phyloP scores from a whole-genome alignment of 2,113 vertebrate genomes.

The Tachuris rubrigastra region DNA sequence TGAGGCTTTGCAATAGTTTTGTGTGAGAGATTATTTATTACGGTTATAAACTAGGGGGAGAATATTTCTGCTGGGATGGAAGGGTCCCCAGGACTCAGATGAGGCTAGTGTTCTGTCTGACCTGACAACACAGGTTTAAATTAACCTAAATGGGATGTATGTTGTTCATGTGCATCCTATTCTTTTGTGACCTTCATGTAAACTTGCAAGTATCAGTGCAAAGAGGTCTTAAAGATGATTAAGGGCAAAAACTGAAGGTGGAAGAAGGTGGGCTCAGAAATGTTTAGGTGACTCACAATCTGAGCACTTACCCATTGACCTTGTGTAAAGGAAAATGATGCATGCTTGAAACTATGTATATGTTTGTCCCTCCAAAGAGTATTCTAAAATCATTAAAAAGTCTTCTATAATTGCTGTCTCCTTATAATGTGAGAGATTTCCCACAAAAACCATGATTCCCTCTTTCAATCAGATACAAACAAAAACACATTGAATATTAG shows the following conservation, averaged over 20 bases:
- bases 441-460: accelerated
- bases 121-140: background rate
- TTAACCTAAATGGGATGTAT: background rate
- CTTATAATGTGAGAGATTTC: background rate
- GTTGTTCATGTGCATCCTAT: accelerated
- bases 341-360: accelerated
- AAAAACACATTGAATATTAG: background rate
- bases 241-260: background rate
- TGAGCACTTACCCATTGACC: background rate
- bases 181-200: background rate
- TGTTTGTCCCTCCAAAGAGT: background rate
- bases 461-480: background rate
- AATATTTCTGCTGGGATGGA: background rate
- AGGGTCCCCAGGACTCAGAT: background rate
- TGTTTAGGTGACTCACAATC: background rate
- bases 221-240: background rate
- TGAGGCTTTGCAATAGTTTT: background rate
- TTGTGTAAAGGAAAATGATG: background rate
- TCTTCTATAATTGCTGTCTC: background rate
- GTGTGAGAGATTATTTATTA: background rate
- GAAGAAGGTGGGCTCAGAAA: background rate
- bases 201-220: background rate
- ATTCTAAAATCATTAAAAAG: background rate
- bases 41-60: background rate
- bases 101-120: background rate